Evolutionary conservation across 2,797 vertebrate genomes (phyloP).

Genomic region (Anguilla anguilla): DNA sequence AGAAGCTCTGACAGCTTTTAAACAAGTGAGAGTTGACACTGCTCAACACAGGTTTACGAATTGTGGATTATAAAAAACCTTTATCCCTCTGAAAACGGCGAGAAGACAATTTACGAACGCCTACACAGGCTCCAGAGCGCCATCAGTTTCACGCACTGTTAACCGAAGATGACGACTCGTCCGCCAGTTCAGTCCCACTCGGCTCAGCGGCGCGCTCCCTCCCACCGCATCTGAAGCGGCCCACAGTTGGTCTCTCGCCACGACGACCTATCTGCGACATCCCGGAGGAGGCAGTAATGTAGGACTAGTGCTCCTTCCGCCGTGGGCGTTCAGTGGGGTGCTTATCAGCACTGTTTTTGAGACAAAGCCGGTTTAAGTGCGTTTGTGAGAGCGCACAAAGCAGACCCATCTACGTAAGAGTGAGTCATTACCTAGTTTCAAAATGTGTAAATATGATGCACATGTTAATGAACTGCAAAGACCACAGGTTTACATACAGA

Average conservation of each 20-base stretch:
- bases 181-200: slow-evolving; percentile 71
- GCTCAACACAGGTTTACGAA: slow-evolving; percentile 11
- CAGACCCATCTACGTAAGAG: slow-evolving; percentile 66
- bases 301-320: background rate
- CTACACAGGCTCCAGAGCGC: slow-evolving; percentile 67
- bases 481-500: slow-evolving; percentile 30
- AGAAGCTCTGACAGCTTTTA: slow-evolving; percentile 14
- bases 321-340: slow-evolving; percentile 20
- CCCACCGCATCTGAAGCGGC: slow-evolving; percentile 26
- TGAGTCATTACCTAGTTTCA: slow-evolving; percentile 87
- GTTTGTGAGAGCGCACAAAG: slow-evolving; percentile 47
- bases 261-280: slow-evolving; percentile 13
- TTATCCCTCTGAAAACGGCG: slow-evolving; percentile 33
- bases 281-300: slow-evolving; percentile 2
- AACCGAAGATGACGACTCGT: slow-evolving; percentile 64
- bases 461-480: slow-evolving; percentile 64
- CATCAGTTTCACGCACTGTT: slow-evolving; percentile 69
- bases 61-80: slow-evolving; percentile 18
- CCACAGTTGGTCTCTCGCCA: slow-evolving; percentile 2
- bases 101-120: slow-evolving; percentile 68
- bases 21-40: slow-evolving; percentile 5
- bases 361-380: slow-evolving; percentile 15
- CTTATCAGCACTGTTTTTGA: slow-evolving; percentile 7
- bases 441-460: slow-evolving; percentile 80
- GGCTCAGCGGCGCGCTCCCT: slow-evolving; percentile 69